Evolutionary conservation across 2,113 vertebrate genomes (phyloP).

Genomic region (Zosterops lateralis): DNA sequence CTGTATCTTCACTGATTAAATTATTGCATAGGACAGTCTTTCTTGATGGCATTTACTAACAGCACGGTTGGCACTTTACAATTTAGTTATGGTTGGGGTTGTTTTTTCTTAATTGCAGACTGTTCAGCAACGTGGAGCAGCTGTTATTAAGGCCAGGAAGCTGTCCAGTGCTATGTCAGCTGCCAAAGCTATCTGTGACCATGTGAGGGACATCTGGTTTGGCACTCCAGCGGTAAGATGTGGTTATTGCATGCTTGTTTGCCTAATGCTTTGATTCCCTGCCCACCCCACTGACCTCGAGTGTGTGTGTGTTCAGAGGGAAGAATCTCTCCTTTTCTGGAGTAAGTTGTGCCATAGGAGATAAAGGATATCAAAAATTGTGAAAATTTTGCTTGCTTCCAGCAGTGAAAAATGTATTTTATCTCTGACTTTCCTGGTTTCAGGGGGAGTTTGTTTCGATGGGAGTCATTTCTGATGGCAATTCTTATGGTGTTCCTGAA

Average conservation of each 20-base stretch:
- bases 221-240: constrained; percentile 87
- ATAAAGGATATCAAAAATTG: neutral
- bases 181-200: constrained; percentile 96
- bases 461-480: constrained; percentile 93
- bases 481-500: constrained; percentile 85
- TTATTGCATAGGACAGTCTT: accelerated
- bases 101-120: constrained; percentile 72
- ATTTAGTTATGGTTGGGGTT: neutral
- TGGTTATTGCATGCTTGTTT: neutral
- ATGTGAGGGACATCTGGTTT: constrained; percentile 92
- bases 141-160: constrained; percentile 94
- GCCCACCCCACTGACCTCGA: neutral
- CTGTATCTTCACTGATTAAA: neutral
- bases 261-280: neutral
- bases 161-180: constrained; percentile 98
- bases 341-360: neutral
- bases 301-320: neutral
- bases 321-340: neutral
- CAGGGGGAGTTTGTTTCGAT: constrained; percentile 95
- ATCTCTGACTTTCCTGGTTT: neutral
- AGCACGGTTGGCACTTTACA: neutral
- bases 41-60: neutral
- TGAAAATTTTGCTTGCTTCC: neutral
- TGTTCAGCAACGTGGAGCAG: constrained; percentile 92
- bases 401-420: neutral